Percentiles rank a stretch among this genome's conserved stretches.
Conservation (phyloP, 2,888 invertebrate genomes). For the Calameuta pallipes region DNA sequence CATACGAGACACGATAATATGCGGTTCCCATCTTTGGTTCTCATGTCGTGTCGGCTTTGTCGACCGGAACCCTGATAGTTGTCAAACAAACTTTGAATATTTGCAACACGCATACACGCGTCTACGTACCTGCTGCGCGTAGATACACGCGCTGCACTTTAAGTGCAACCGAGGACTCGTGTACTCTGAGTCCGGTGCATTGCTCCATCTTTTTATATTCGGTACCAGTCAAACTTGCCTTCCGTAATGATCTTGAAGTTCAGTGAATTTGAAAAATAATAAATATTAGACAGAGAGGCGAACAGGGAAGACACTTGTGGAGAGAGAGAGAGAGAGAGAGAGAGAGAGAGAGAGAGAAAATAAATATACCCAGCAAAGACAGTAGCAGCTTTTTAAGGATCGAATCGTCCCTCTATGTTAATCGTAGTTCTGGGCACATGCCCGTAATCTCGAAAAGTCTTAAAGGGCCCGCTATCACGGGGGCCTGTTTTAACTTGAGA, state of each 20-base stretch:
- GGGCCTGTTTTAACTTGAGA: conserved; percentile 35
- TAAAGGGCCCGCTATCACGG: conserved; percentile 36
- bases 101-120: conserved; percentile 12
- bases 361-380: background rate
- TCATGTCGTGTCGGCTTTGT: conserved; percentile 42
- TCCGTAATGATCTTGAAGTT: no score
- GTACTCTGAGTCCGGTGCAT: no score
- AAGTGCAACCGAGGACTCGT: conserved; percentile 2
- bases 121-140: background rate
- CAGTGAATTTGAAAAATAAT: no score
- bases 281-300: no score
- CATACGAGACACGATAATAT: conserved; percentile 18
- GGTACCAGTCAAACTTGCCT: no score
- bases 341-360: background rate
- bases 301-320: no score
- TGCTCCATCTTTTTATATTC: no score
- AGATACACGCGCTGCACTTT: background rate
- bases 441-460: conserved; percentile 13
- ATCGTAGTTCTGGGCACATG: background rate
- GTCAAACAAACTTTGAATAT: conserved; percentile 22
- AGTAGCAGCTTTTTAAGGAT: no score
- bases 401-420: background rate
- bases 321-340: background rate
- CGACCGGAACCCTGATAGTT: conserved; percentile 38
- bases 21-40: conserved; percentile 43